Conservation (phyloP, 2,888 invertebrate species). For the Apeira syringaria region DNA sequence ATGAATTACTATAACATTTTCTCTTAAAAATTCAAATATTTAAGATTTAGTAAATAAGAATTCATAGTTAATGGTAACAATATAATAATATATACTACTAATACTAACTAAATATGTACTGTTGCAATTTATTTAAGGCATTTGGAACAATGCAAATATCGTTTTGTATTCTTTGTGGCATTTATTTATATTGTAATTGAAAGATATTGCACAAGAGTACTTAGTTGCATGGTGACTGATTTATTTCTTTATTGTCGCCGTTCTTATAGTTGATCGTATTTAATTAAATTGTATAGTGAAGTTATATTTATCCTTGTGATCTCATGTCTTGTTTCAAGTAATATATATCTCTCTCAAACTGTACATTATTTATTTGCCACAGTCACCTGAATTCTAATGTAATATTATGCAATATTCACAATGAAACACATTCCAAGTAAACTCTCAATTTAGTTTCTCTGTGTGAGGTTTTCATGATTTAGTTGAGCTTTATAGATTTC, state of each 20-base stretch:
- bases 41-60: constrained; percentile 57
- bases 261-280: constrained; percentile 47
- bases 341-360: constrained; percentile 45
- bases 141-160: constrained; percentile 56
- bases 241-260: constrained; percentile 47
- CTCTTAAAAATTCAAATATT: constrained; percentile 67
- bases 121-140: constrained; percentile 54
- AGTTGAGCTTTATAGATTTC: constrained; percentile 71
- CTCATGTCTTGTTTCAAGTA: constrained; percentile 70
- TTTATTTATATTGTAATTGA: constrained; percentile 62
- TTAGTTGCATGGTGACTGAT: constrained; percentile 64
- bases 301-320: constrained; percentile 68
- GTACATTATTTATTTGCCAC: constrained; percentile 53
- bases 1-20: constrained; percentile 57
- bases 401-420: constrained; percentile 52
- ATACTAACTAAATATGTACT: constrained; percentile 55
- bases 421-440: constrained; percentile 75
- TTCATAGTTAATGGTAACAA: constrained; percentile 47
- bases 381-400: constrained; percentile 50
- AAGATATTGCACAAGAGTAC: constrained; percentile 80
- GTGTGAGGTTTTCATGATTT: constrained; percentile 67
- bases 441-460: constrained; percentile 58
- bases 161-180: constrained; percentile 62
- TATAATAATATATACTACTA: constrained; percentile 46
- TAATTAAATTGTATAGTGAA: constrained; percentile 50